Conservation (phyloP, 2,797 vertebrate genomes). For the Enteromius mattozi region DNA sequence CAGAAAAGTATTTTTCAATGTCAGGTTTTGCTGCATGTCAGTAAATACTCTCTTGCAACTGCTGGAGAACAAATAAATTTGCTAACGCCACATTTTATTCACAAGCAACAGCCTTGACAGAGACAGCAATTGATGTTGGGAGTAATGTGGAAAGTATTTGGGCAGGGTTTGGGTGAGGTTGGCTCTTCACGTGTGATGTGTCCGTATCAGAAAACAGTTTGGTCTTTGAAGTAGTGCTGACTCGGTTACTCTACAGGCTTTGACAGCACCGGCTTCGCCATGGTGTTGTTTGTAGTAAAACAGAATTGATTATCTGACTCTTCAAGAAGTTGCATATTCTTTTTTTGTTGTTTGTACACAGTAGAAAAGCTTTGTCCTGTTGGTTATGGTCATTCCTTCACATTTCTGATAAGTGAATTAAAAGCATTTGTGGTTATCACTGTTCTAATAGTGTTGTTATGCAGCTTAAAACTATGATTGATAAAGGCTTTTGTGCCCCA, state of each 20-base stretch:
- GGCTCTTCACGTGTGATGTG: neutral
- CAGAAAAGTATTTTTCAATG: conserved; percentile 27
- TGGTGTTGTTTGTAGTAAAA: conserved; percentile 10
- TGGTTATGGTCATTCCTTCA: neutral
- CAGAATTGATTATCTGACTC: neutral
- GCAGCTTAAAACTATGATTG: conserved; percentile 14
- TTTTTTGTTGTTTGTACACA: conserved; percentile 3
- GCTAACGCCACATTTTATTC: neutral
- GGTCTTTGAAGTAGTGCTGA: neutral
- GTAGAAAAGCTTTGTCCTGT: neutral
- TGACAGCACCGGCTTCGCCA: neutral
- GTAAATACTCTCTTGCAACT: conserved; percentile 23
- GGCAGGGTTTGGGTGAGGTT: conserved; percentile 54
- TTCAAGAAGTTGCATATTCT: neutral
- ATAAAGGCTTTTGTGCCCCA: conserved; percentile 3
- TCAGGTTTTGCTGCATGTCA: conserved; percentile 31
- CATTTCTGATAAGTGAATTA: conserved; percentile 9
- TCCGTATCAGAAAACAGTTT: conserved; percentile 11
- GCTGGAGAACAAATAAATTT: conserved; percentile 21
- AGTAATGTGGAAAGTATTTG: conserved; percentile 73
- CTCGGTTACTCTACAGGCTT: neutral
- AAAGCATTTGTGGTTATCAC: conserved; percentile 5
- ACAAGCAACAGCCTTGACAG: conserved; percentile 19
- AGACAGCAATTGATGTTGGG: conserved; percentile 59
- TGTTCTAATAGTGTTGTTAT: conserved; percentile 1